Conservation (phyloP, 2,113 vertebrate genomes). For the Prochilodus magdalenae region DNA sequence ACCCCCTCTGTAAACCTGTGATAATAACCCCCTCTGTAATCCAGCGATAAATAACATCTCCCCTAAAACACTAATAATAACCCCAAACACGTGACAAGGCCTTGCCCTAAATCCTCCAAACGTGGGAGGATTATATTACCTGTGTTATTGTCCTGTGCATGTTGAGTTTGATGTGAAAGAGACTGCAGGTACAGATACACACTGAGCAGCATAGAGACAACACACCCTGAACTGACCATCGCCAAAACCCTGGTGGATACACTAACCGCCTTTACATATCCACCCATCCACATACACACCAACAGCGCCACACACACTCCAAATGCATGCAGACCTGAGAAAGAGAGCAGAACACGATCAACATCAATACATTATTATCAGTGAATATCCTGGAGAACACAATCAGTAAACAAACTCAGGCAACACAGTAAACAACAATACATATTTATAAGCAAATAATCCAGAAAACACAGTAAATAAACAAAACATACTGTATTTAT, state of each 20-base stretch:
- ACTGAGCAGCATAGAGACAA: conserved; percentile 41
- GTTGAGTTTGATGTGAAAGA: not conserved
- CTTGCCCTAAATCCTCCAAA: too few relatives aligned
- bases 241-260: conserved; percentile 35
- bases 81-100: too few relatives aligned
- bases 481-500: too few relatives aligned
- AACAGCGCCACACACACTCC: conserved; percentile 31
- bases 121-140: conserved; percentile 19
- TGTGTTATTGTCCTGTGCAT: not conserved
- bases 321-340: conserved; percentile 49
- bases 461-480: too few relatives aligned
- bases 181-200: conserved; percentile 29
- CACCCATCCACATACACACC: conserved; percentile 41
- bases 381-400: not conserved
- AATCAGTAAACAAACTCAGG: too few relatives aligned
- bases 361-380: not conserved
- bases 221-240: conserved; percentile 38
- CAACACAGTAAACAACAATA: not conserved
- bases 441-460: not conserved
- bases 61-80: too few relatives aligned
- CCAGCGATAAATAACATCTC: too few relatives aligned
- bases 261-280: conserved; percentile 18
- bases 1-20: too few relatives aligned
- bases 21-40: too few relatives aligned
- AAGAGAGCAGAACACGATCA: not conserved